These are phyloP conservation scores for Cephus pulcher DNA, from an alignment of 2,888 invertebrate species.

Conservation along the genomic window DNA sequence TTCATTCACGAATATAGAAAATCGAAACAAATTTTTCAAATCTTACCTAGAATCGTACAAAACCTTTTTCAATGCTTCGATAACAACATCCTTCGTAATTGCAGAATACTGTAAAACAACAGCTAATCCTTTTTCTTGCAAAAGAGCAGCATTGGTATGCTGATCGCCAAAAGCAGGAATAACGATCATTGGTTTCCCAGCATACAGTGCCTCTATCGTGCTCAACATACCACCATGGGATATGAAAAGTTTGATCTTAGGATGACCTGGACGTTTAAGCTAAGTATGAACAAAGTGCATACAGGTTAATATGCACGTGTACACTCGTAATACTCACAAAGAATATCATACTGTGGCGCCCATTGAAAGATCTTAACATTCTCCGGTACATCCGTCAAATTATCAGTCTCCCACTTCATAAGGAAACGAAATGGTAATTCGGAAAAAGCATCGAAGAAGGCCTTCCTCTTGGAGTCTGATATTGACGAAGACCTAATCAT, in stretches of 20 bases:
- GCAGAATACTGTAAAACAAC: constrained; percentile 71
- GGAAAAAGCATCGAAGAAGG: constrained; percentile 69
- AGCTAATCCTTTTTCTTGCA: constrained; percentile 73
- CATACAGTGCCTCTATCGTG: constrained; percentile 75
- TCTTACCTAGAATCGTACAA: constrained; percentile 67
- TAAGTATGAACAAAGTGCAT: background rate
- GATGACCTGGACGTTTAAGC: constrained; percentile 70
- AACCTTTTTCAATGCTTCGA: constrained; percentile 65
- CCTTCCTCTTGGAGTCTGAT: constrained; percentile 61
- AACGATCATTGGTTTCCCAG: constrained; percentile 75
- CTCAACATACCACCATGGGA: constrained; percentile 78
- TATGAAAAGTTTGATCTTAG: constrained; percentile 76
- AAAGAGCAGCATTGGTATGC: constrained; percentile 73
- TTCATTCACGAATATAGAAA: background rate
- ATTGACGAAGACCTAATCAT: constrained; percentile 71
- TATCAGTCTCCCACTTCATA: constrained; percentile 69
- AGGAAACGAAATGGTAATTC: constrained; percentile 70
- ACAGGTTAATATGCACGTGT: background rate
- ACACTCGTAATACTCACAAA: constrained; percentile 16
- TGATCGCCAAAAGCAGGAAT: constrained; percentile 81
- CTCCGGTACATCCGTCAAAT: constrained; percentile 59
- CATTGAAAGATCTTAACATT: constrained; percentile 26
- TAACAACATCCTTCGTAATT: constrained; percentile 70
- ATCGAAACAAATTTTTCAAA: background rate
- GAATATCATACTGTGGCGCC: constrained; percentile 25